Evolutionary conservation across 2,888 invertebrate genomes (phyloP), one percentile per base, ranked within the genome.

Genomic region (Chaetogeoica ovagalla): DNA sequence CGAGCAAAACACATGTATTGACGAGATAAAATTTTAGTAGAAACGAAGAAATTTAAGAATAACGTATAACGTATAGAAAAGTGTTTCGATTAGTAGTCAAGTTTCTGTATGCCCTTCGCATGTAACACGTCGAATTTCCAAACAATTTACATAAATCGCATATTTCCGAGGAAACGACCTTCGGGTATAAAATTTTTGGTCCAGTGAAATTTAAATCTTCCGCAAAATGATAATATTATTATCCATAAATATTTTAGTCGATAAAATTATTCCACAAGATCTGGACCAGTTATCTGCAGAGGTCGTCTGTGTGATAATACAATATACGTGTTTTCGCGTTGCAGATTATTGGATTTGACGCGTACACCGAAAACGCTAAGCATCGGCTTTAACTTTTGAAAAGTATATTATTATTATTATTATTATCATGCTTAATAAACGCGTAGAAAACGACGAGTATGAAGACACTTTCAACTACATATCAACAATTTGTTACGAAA

Each of bases 241-340:
- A 4, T 30, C 30, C 19, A 23, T 19, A 62, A 60, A 60, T 19
- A 43, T 71, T 71, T 13, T 13, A 6, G 2, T 13, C 43, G 59
- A 19, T 43, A 71, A 71, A 60, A 71, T 19, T 71, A 60, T 71
- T 60, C 19, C 23, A 3, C 23, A 2, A 15, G 43, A 59, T 5
- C 17, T 15, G 11, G n/a, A 37, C 15, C 55, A 9, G 39, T 23
- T 59, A 21, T 71, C 37, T 1, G 59, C 39, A 17, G 23, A 21
- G 4, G 59, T 48, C 60, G 60, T 48, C 23, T 23, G 19, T 43
- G 19, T 30, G 30, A 30, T 30, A 60, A 72, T 30, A 23, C 43
- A 11, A 60, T 60, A 23, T 60, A 43, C 39, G 17, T 48, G 23
- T 39, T 72, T 72, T 48, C 43, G 68, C 23, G 66, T 48, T 48